Evolutionary conservation across 2,888 invertebrate genomes (phyloP), one percentile per base, ranked within the genome.

Genomic region (Teinopalpus imperialis): DNA sequence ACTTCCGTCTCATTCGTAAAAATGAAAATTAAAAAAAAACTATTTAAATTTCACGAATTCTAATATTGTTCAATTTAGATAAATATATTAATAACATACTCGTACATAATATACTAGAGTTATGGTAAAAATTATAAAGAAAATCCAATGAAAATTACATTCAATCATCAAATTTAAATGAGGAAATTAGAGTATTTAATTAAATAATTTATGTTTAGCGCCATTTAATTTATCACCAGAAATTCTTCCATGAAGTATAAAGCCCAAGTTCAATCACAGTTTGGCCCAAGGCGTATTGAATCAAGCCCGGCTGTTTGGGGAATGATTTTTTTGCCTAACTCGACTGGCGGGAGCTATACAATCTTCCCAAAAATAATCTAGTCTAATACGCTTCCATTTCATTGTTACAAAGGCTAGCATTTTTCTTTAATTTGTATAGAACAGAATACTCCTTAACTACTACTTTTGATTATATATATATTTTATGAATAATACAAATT

Each of bases 271-370:
- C 49, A 44, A 44, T 49, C 36, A 27, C 37, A 35, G n/a, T 36
- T 30, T 16, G 9, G 31, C 44, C 41, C 21, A 13, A 26, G 43
- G 48, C 49, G 29, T 48, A 41, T 44, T 44, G 49, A 34, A 49
- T 44, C 36, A 41, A 23, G 16, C 30, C 14, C 27, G 40, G 32
- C 44, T 44, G 37, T 39, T 34, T 31, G 26, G 26, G 36, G 24
- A 48, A 41, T 36, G 41, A 44, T 49, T 49, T 49, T 41, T 49
- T 49, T 44, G 27, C 32, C 18, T 41, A 44, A 41, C 49, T 18
- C 23, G 40, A 44, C 44, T 41, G 44, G 16, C 26, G 45, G 39
- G 39, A 45, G 39, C 45, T 32, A 34, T 45, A 34, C 34, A 45
- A 45, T 45, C 45, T 43, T 10, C 30, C n/a, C 35, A 37, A 30